Percentiles rank a stretch among this genome's conserved stretches.
Conservation (phyloP, 2,797 vertebrate genomes). For the Thalassophryne amazonica region DNA sequence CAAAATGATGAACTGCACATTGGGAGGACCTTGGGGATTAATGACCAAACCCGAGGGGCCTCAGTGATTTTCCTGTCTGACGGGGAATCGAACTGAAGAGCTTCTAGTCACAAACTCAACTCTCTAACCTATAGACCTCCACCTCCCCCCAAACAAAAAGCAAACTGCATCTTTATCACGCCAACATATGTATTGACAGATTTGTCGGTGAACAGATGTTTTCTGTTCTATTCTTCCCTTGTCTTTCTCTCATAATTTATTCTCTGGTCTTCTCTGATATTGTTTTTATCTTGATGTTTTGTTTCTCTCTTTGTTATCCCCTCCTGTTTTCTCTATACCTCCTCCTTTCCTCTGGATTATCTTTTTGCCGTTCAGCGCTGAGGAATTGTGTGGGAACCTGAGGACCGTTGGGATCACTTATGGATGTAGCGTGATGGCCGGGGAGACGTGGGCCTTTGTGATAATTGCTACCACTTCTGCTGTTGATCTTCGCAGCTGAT, state of each 20-base stretch:
- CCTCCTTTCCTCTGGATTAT: conserved; percentile 22
- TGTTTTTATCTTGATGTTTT: conserved; percentile 5
- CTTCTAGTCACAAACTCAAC: too few relatives aligned
- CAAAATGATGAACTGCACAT: too few relatives aligned
- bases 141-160: background rate
- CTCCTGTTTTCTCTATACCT: conserved; percentile 35
- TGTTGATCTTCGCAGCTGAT: conserved; percentile 69
- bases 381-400: conserved; percentile 50
- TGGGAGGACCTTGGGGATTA: too few relatives aligned
- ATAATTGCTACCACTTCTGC: conserved; percentile 63
- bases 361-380: conserved; percentile 29
- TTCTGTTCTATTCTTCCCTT: conserved; percentile 35
- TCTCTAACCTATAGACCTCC: too few relatives aligned
- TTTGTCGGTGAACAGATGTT: background rate
- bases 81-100: too few relatives aligned
- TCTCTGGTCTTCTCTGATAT: conserved; percentile 37
- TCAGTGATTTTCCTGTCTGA: too few relatives aligned
- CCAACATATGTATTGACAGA: background rate
- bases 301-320: background rate
- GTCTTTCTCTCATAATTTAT: conserved; percentile 54
- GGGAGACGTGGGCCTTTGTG: conserved; percentile 37
- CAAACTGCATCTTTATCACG: background rate
- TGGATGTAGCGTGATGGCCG: conserved; percentile 8
- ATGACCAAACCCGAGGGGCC: too few relatives aligned
- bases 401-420: conserved; percentile 33